Evolutionary conservation across 1,140 invertebrate species (phyloP).

Genomic region (Scaptomyza hsui): DNA sequence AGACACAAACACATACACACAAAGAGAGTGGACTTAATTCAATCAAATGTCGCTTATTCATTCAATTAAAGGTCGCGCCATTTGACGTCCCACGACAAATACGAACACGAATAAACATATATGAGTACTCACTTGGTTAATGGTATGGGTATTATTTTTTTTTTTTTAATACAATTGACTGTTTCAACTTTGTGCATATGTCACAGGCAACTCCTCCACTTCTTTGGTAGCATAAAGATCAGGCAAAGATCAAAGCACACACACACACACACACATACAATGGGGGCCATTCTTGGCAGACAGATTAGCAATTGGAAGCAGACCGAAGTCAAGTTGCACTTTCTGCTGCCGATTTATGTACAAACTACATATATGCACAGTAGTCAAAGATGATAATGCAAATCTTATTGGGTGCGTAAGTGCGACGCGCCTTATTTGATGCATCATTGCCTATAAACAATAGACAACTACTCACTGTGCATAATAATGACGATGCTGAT

Average conservation of each 20-base stretch:
- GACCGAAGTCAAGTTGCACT: slow-evolving; percentile 16
- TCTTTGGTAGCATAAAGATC: slow-evolving; percentile 15
- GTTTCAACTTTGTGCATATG: slow-evolving; percentile 61
- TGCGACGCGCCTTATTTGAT: slow-evolving; percentile 52
- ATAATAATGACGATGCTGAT: not conserved
- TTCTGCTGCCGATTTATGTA: not conserved
- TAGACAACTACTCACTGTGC: slow-evolving; percentile 43
- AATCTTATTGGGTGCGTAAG: slow-evolving; percentile 45
- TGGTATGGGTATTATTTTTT: too few species aligned
- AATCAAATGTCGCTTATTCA: slow-evolving; percentile 83
- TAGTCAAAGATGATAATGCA: slow-evolving; percentile 50
- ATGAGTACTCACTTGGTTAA: slow-evolving; percentile 6
- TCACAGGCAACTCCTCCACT: slow-evolving; percentile 11
- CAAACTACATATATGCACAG: too few species aligned
- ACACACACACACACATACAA: slow-evolving; percentile 36
- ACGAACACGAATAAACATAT: slow-evolving; percentile 40
- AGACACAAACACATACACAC: slow-evolving; percentile 13
- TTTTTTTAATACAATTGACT: slow-evolving; percentile 32
- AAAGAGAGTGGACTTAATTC: slow-evolving; percentile 66
- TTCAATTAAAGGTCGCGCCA: slow-evolving; percentile 83
- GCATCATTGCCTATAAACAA: slow-evolving; percentile 60
- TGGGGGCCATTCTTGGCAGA: slow-evolving; percentile 69
- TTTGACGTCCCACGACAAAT: slow-evolving; percentile 68
- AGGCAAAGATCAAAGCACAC: slow-evolving; percentile 35
- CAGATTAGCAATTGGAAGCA: slow-evolving; percentile 29